These are phyloP conservation scores for Aphis gossypii DNA, from an alignment of 1,140 invertebrate genomes.

Conservation along the genomic window DNA sequence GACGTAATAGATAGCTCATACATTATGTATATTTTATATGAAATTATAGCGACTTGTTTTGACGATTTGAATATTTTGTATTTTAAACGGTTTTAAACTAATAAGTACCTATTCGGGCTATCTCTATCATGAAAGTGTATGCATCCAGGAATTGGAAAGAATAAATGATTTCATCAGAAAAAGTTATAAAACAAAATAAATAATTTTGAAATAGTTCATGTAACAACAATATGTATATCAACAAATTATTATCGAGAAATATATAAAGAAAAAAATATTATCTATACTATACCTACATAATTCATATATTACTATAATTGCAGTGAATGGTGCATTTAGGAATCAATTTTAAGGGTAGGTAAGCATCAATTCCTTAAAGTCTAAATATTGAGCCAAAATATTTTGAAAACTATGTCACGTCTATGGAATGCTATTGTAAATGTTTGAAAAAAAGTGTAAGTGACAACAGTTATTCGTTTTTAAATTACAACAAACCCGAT, in stretches of 20 bases:
- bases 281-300: background rate
- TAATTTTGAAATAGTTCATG: background rate
- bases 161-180: background rate
- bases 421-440: background rate
- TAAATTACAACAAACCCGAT: no score
- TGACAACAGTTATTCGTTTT: background rate
- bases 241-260: background rate
- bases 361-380: no score
- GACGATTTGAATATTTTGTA: background rate
- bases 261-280: background rate
- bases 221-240: background rate
- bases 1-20: background rate
- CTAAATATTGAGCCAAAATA: no score
- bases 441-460: background rate
- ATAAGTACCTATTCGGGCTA: background rate
- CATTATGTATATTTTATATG: background rate
- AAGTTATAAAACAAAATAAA: background rate
- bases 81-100: background rate
- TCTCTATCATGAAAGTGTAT: no score
- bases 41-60: background rate
- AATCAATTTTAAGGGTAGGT: background rate
- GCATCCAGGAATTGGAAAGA: background rate
- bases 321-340: background rate
- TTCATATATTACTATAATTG: no score
- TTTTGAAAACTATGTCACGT: no score